Evolutionary conservation across 2,797 vertebrate species (phyloP).

Genomic region (Peromyscus nudipes): DNA sequence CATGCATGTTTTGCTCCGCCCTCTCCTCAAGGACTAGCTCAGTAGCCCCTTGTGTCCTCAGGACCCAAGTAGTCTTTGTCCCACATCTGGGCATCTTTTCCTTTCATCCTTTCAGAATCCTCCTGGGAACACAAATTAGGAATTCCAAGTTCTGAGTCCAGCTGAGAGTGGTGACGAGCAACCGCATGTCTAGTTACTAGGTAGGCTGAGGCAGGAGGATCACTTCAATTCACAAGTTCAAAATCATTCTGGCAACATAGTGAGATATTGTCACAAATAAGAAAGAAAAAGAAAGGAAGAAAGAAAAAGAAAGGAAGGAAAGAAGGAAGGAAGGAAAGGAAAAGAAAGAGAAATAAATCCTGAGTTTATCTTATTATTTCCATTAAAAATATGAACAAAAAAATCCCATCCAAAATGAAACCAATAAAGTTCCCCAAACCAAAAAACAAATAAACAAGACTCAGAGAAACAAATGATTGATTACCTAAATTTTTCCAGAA

Average conservation of each 20-base stretch:
- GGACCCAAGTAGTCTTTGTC: neutral
- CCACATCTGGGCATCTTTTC: neutral
- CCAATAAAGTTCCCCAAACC: neutral
- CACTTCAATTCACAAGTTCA: neutral
- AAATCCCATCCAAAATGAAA: neutral
- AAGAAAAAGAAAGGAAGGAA: neutral
- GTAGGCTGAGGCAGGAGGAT: neutral
- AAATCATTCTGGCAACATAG: neutral
- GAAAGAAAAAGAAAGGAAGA: neutral
- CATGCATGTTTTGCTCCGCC: neutral
- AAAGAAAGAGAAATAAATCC: neutral
- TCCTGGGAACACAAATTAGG: neutral
- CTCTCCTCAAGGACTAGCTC: neutral
- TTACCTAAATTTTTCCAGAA: neutral
- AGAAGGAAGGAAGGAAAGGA: neutral
- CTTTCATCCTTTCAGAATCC: neutral
- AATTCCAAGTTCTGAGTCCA: neutral
- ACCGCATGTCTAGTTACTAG: neutral
- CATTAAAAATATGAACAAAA: neutral
- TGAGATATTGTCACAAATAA: neutral
- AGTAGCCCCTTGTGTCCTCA: neutral
- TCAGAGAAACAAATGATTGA: neutral
- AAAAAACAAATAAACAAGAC: neutral
- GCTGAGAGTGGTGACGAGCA: neutral
- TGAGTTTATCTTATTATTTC: neutral